phyloP scores from a whole-genome alignment of 2,113 vertebrate species.

The Aviceda subcristata region DNA sequence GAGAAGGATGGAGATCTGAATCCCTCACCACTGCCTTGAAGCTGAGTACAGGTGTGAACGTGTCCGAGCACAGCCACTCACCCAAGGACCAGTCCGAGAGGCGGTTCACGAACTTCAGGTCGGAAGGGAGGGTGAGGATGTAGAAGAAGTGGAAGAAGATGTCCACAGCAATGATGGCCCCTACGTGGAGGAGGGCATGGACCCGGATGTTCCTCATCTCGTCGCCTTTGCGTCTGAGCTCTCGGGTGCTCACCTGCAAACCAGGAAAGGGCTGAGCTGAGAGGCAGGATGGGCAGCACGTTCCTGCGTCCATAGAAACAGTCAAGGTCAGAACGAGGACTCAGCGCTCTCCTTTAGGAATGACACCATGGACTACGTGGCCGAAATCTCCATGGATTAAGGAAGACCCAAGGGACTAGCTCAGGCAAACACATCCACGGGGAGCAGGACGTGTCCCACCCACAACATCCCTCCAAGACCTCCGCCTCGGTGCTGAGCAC shows the following conservation, averaged over 20 bases:
- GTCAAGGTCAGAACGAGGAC: too few relatives aligned
- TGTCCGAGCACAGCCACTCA: conserved; percentile 38
- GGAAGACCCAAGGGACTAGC: not conserved
- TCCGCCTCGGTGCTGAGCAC: rapidly evolving
- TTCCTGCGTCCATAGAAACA: not conserved
- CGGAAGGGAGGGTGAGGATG: conserved; percentile 89
- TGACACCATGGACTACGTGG: rapidly evolving
- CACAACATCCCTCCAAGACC: not conserved
- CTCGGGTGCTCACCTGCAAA: conserved; percentile 78
- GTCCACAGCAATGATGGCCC: conserved; percentile 78
- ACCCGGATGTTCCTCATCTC: conserved; percentile 87
- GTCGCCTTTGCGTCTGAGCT: conserved; percentile 77
- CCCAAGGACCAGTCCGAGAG: conserved; percentile 91
- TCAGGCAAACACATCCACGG: not conserved
- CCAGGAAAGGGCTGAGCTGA: not conserved
- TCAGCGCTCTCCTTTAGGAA: rapidly evolving
- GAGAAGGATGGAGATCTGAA: not conserved
- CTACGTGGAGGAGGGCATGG: conserved; percentile 76
- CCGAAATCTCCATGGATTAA: not conserved
- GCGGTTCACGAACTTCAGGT: conserved; percentile 84
- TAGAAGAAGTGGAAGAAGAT: conserved; percentile 95
- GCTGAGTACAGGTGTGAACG: not conserved
- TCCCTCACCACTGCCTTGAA: not conserved
- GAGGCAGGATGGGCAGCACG: not conserved
- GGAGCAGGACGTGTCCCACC: not conserved